phyloP scores from a whole-genome alignment of 2,113 vertebrate species.

The Gallinago media region DNA sequence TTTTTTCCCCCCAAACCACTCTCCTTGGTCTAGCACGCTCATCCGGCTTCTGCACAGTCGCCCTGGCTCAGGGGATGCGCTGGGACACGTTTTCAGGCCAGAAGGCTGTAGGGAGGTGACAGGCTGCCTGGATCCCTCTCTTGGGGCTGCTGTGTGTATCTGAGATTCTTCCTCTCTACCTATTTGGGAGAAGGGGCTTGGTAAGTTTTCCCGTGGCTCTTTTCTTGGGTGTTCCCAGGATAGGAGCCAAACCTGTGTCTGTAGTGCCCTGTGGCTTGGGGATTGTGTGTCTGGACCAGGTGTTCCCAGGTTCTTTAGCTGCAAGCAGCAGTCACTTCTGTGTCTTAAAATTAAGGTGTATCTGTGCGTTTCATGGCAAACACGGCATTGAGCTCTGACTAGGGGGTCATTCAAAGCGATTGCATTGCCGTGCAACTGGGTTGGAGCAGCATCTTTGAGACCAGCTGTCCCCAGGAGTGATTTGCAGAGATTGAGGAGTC shows the following conservation, averaged over 20 bases:
- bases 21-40: background rate
- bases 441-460: background rate
- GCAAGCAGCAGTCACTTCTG: background rate
- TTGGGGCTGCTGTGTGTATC: background rate
- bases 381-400: background rate
- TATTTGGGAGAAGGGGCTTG: background rate
- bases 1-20: background rate
- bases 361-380: background rate
- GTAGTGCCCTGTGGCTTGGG: background rate
- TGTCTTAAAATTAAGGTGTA: background rate
- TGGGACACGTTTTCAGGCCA: background rate
- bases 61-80: background rate
- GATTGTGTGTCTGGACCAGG: background rate
- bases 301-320: background rate
- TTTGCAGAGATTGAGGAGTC: background rate
- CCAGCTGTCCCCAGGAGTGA: background rate
- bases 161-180: background rate
- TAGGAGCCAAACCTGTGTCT: background rate
- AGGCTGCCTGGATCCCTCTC: background rate
- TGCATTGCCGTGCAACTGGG: background rate
- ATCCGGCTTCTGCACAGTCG: background rate
- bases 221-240: background rate
- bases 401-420: background rate
- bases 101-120: background rate
- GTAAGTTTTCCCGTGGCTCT: background rate